phyloP scores from a whole-genome alignment of 53 echinoderm and acorn worm genomes.

The Apostichopus leukothele region DNA sequence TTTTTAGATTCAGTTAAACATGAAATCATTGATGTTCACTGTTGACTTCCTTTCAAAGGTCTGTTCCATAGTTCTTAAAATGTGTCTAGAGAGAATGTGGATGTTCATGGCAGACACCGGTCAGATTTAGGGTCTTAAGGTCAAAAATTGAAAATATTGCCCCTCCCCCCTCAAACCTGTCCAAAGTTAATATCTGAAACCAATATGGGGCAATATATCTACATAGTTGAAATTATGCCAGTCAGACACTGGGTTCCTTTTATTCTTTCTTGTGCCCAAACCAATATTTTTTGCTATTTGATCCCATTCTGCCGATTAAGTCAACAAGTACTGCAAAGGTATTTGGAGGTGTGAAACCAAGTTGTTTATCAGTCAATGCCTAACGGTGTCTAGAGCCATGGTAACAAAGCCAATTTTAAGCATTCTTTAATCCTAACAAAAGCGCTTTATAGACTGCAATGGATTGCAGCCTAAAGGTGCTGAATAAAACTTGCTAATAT shows the following conservation, averaged over 20 bases:
- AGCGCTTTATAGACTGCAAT: neutral
- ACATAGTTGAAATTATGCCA: neutral
- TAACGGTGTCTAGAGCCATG: constrained; percentile 20
- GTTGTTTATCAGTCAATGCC: constrained; percentile 23
- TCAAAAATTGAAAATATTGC: too few species aligned
- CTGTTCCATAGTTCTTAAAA: too few species aligned
- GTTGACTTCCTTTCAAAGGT: too few species aligned
- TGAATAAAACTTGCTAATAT: constrained; percentile 6
- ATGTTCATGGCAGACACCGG: too few species aligned
- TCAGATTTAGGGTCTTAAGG: too few species aligned
- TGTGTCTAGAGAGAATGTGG: too few species aligned
- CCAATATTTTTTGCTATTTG: constrained; percentile 20
- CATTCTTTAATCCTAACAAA: constrained; percentile 4
- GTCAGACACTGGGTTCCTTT: neutral
- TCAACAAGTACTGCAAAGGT: constrained; percentile 31
- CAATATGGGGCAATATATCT: too few species aligned
- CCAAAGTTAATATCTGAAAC: too few species aligned
- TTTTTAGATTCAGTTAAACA: too few species aligned
- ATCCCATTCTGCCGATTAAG: constrained; percentile 14
- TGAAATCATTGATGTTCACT: too few species aligned
- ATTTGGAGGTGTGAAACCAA: constrained; percentile 36
- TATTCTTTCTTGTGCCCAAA: neutral
- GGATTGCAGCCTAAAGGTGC: constrained; percentile 11
- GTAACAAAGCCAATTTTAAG: constrained; percentile 16
- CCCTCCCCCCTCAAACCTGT: too few species aligned